Percentiles rank a stretch among this genome's conserved stretches.
Evolutionary conservation across 2,888 invertebrate species (phyloP).

Genomic region (Campaea margaritaria): DNA sequence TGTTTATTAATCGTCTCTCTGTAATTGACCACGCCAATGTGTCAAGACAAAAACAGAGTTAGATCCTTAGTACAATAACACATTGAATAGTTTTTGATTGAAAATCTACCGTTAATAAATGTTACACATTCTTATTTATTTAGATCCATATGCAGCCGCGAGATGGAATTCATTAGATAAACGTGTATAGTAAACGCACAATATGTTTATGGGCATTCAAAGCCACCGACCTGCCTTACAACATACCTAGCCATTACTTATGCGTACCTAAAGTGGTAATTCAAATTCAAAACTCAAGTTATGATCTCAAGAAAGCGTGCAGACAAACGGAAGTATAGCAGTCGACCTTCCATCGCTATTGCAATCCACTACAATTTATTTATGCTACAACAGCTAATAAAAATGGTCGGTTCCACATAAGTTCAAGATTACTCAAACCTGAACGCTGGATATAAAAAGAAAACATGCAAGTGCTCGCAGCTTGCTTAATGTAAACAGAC

Average conservation of each 20-base stretch:
- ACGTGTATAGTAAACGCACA: conserved; percentile 16
- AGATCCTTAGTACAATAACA: too few relatives aligned
- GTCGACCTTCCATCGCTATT: conserved; percentile 53
- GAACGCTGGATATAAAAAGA: conserved; percentile 52
- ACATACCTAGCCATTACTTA: conserved; percentile 32
- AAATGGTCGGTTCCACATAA: conserved; percentile 45
- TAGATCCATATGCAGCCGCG: conserved; percentile 2
- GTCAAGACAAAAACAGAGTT: conserved; percentile 6
- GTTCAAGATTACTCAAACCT: conserved; percentile 46
- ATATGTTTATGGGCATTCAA: conserved; percentile 35
- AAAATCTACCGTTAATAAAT: not conserved
- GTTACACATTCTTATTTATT: conserved; percentile 3
- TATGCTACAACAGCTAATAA: conserved; percentile 43
- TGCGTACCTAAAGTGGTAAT: conserved; percentile 44
- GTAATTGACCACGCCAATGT: conserved; percentile 20
- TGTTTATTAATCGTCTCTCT: conserved; percentile 47
- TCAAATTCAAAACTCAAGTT: conserved; percentile 54
- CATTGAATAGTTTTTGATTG: not conserved
- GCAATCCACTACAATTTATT: conserved; percentile 44
- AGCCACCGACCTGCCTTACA: conserved; percentile 34
- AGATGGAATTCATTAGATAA: conserved; percentile 23
- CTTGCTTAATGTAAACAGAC: conserved; percentile 69
- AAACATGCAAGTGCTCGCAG: conserved; percentile 56
- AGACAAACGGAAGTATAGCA: conserved; percentile 56
- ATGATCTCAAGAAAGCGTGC: conserved; percentile 57